Percentiles rank a stretch among this genome's conserved stretches.
Evolutionary conservation across 1,140 invertebrate genomes (phyloP).

Genomic region (Lepidotrigona ventralis): DNA sequence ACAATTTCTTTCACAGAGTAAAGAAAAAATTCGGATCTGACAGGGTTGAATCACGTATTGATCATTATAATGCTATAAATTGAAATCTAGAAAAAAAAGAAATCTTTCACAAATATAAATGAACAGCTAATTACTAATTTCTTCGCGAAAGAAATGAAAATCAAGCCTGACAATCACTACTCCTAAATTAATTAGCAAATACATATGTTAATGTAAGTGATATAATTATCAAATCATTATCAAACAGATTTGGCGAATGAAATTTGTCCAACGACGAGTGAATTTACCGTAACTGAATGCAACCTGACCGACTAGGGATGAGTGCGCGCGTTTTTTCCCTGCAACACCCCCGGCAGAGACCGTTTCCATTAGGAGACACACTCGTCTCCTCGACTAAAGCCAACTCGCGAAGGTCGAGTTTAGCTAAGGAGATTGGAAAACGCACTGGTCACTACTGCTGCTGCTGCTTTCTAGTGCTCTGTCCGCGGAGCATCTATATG

Average conservation of each 20-base stretch:
- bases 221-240: background rate
- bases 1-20: background rate
- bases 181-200: background rate
- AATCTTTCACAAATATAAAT: background rate
- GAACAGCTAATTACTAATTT: no score
- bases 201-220: background rate
- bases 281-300: slow-evolving; percentile 57
- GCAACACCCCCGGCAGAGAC: background rate
- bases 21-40: no score
- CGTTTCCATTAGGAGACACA: slow-evolving; percentile 2
- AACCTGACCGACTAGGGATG: slow-evolving; percentile 5
- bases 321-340: slow-evolving; percentile 12
- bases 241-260: background rate
- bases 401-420: slow-evolving; percentile 38
- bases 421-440: slow-evolving; percentile 46
- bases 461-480: slow-evolving; percentile 43
- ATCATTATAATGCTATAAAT: background rate
- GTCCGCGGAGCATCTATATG: slow-evolving; percentile 32
- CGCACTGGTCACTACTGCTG: slow-evolving; percentile 3
- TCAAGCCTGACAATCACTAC: background rate
- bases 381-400: background rate
- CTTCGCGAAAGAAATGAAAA: background rate
- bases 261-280: slow-evolving; percentile 24
- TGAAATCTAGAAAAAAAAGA: background rate
- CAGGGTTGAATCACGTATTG: no score